Conservation (phyloP, 2,797 vertebrate genomes). For the Pseudopleuronectes americanus region DNA sequence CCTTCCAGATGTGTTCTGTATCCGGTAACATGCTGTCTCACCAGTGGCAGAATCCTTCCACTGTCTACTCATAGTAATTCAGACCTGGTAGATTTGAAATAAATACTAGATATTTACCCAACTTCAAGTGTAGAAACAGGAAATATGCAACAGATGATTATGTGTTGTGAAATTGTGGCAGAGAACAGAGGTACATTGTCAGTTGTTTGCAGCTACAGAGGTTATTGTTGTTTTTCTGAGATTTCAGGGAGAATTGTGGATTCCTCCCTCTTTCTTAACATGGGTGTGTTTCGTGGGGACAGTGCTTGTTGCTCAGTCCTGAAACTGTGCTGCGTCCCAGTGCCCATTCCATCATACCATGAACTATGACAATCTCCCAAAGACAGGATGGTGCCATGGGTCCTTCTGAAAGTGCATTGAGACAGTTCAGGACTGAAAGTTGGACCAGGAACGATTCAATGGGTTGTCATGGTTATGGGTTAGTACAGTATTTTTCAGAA, state of each 20-base stretch:
- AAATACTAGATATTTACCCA: conserved; percentile 6
- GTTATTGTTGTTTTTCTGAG: background rate
- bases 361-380: conserved; percentile 65
- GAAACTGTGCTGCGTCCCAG: conserved; percentile 69
- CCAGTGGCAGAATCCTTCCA: conserved; percentile 76
- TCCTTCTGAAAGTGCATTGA: conserved; percentile 11
- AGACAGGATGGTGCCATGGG: conserved; percentile 32
- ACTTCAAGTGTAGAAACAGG: conserved; percentile 12
- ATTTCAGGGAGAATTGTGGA: conserved; percentile 26
- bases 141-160: background rate
- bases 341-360: conserved; percentile 65
- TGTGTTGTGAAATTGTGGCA: conserved; percentile 7
- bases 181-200: conserved; percentile 16
- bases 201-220: conserved; percentile 6
- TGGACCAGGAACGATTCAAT: background rate
- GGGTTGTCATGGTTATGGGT: background rate
- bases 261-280: conserved; percentile 21
- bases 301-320: conserved; percentile 56
- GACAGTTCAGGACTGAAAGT: background rate
- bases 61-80: conserved; percentile 28
- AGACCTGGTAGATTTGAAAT: conserved; percentile 18
- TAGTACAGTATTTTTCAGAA: background rate
- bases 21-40: conserved; percentile 85
- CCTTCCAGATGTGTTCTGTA: conserved; percentile 86
- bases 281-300: conserved; percentile 28